Percentiles rank a stretch among this genome's conserved stretches.
Evolutionary conservation across 2,113 vertebrate species (phyloP).

Genomic region (Irena cyanogastra): DNA sequence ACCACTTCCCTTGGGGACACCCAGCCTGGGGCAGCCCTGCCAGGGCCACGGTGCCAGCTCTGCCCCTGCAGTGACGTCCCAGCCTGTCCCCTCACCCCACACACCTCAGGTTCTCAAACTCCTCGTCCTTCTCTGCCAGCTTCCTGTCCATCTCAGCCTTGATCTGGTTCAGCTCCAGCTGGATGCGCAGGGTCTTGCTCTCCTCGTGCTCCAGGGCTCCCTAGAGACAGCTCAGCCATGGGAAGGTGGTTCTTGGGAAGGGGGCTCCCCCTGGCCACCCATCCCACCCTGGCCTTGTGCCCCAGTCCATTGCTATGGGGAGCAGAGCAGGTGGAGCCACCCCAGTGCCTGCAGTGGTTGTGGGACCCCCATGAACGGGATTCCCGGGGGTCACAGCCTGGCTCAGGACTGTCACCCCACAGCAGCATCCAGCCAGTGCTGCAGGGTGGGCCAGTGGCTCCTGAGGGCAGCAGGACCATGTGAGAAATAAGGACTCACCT

Average conservation of each 20-base stretch:
- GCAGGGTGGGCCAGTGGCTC: not conserved
- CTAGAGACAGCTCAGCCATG: slow-evolving; percentile 46
- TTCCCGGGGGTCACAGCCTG: not conserved
- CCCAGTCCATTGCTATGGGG: not conserved
- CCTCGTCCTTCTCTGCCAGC: slow-evolving; percentile 89
- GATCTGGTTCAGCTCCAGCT: slow-evolving; percentile 89
- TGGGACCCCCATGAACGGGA: rapidly evolving
- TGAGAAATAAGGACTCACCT: slow-evolving; percentile 68
- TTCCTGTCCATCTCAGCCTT: slow-evolving; percentile 90
- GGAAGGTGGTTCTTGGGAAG: not conserved
- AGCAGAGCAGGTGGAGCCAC: not conserved
- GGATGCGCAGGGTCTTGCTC: slow-evolving; percentile 88
- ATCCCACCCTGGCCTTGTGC: not conserved
- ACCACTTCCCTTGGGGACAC: rapidly evolving
- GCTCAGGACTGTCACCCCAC: not conserved
- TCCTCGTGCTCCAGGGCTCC: slow-evolving; percentile 91
- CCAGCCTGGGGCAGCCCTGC: not conserved
- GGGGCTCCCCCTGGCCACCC: not conserved
- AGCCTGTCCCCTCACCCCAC: not conserved
- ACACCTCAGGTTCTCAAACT: slow-evolving; percentile 87
- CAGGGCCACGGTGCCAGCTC: not conserved
- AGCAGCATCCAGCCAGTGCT: not conserved
- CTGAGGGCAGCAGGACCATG: not conserved
- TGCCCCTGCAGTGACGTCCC: rapidly evolving
- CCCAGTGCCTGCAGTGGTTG: not conserved